A percentile compares a stretch with the other conserved stretches of the same genome.
Evolutionary conservation across 2,113 vertebrate genomes (phyloP).

Genomic region (Gambusia affinis): DNA sequence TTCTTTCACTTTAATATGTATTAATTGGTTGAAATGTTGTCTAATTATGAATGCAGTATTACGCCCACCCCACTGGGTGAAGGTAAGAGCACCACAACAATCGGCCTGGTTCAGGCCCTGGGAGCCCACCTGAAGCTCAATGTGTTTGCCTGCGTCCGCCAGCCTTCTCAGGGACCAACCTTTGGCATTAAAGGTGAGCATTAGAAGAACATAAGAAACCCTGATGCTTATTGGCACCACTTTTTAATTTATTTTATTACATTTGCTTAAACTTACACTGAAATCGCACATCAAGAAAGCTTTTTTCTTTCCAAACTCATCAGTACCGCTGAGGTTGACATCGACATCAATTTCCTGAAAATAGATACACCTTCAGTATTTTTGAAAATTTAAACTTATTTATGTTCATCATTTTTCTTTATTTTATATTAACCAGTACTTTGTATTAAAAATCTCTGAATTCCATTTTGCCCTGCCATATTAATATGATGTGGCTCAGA

Average conservation of each 20-base stretch:
- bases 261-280: no score
- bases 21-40: neutral
- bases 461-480: neutral
- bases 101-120: constrained; percentile 93
- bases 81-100: constrained; percentile 96
- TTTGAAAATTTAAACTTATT: neutral
- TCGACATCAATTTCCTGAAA: neutral
- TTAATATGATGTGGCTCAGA: no score
- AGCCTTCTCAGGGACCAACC: constrained; percentile 97
- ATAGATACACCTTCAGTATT: neutral
- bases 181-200: constrained; percentile 96
- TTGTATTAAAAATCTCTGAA: neutral
- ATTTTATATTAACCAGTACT: neutral
- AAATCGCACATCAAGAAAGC: no score
- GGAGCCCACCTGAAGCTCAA: constrained; percentile 92
- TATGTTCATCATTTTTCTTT: neutral
- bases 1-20: neutral
- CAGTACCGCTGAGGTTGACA: neutral
- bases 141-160: constrained; percentile 95
- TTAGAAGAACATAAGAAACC: neutral
- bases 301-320: neutral
- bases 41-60: constrained; percentile 81
- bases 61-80: constrained; percentile 97
- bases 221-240: neutral
- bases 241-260: neutral